Conservation (phyloP, 2,888 invertebrate species). For the Sminthurides aquaticus region DNA sequence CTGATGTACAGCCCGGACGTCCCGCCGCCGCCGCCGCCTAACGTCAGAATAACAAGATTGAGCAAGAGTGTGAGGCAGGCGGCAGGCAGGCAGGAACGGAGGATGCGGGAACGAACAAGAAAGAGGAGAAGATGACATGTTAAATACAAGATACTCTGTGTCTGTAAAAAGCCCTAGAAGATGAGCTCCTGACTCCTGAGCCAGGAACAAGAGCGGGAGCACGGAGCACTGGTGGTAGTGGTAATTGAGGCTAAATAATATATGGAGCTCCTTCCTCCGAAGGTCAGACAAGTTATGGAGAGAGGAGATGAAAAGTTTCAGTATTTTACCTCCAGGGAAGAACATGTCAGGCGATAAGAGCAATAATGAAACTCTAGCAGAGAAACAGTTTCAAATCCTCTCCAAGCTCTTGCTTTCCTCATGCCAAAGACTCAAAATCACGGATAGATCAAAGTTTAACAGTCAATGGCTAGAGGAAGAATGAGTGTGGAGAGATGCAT, state of each 20-base stretch:
- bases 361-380: too few relatives aligned
- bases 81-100: background rate
- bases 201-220: background rate
- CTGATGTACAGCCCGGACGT: background rate
- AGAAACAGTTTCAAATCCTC: background rate
- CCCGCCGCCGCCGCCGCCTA: background rate
- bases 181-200: too few relatives aligned
- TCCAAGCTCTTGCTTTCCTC: background rate
- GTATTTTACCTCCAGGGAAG: background rate
- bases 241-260: background rate
- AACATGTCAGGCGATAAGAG: background rate
- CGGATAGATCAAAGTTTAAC: background rate
- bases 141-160: background rate
- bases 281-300: background rate
- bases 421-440: background rate
- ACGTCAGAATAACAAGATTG: background rate
- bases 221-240: background rate
- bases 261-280: background rate
- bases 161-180: background rate
- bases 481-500: too few relatives aligned
- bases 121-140: background rate
- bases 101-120: background rate
- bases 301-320: background rate
- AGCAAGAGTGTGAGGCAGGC: background rate
- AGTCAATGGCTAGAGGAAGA: too few relatives aligned